phyloP scores from a whole-genome alignment of 2,888 invertebrate genomes.

The Parochlus steinenii region DNA sequence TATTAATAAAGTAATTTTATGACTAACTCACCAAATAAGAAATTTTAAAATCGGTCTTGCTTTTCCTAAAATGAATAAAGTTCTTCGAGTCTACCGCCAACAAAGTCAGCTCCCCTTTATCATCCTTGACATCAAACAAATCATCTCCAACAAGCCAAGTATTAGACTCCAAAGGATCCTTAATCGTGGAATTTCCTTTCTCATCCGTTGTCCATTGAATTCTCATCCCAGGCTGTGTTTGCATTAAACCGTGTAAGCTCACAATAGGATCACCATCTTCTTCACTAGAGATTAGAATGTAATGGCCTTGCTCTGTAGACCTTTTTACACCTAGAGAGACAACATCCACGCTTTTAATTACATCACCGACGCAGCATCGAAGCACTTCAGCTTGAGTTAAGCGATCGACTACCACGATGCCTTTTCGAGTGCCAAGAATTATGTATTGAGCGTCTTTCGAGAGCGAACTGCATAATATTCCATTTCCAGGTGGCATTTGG shows the following conservation, averaged over 20 bases:
- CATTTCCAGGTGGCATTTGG: no score
- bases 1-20: conserved; percentile 13
- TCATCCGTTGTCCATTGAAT: conserved; percentile 16
- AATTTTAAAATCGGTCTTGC: not conserved
- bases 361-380: conserved; percentile 25
- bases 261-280: conserved; percentile 19
- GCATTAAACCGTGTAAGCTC: conserved; percentile 25
- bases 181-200: conserved; percentile 15
- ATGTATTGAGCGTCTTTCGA: conserved; percentile 22
- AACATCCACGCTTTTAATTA: conserved; percentile 25
- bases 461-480: conserved; percentile 20
- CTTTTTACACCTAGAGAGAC: conserved; percentile 20
- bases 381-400: conserved; percentile 18
- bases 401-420: conserved; percentile 24
- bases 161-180: conserved; percentile 22
- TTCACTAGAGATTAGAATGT: conserved; percentile 24
- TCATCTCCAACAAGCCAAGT: conserved; percentile 21
- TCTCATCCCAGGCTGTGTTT: conserved; percentile 16
- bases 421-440: conserved; percentile 25
- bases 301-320: conserved; percentile 17
- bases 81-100: conserved; percentile 25
- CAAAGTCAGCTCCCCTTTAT: conserved; percentile 17
- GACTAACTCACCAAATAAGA: not conserved
- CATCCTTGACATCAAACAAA: conserved; percentile 19
- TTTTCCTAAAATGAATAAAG: conserved; percentile 5